Evolutionary conservation across 2,113 vertebrate genomes (phyloP).

Genomic region (Electrona antarctica): DNA sequence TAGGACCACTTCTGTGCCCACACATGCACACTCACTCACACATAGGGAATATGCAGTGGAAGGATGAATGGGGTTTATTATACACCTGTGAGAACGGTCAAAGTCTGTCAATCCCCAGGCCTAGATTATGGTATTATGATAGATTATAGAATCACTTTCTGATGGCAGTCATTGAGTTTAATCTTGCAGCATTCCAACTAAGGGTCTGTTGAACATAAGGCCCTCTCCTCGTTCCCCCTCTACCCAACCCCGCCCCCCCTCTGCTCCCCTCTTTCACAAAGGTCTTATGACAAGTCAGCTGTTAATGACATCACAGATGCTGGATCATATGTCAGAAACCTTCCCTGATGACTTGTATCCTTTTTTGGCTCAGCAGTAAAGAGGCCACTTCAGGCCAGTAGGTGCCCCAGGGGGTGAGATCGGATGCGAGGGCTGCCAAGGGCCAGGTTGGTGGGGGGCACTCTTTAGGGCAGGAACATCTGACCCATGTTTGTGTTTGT

Average conservation of each 20-base stretch:
- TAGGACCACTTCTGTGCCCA: background rate
- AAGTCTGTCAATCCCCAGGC: conserved; percentile 91
- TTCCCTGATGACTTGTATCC: conserved; percentile 83
- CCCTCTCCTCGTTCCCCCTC: conserved; percentile 66
- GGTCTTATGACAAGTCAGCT: conserved; percentile 92
- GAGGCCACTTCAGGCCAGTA: conserved; percentile 65
- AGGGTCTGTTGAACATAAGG: conserved; percentile 72
- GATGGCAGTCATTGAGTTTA: conserved; percentile 89
- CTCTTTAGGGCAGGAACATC: conserved; percentile 79
- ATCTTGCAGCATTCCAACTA: conserved; percentile 68
- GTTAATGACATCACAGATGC: conserved; percentile 85
- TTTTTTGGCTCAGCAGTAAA: conserved; percentile 58
- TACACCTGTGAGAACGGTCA: conserved; percentile 90
- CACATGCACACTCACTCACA: conserved; percentile 52
- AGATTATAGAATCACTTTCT: conserved; percentile 96
- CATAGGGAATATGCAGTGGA: conserved; percentile 79
- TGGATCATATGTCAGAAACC: conserved; percentile 85
- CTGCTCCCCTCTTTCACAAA: conserved; percentile 46
- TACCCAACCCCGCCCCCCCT: background rate
- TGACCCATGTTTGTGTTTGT: conserved; percentile 75
- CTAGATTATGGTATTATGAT: conserved; percentile 93
- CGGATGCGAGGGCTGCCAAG: conserved; percentile 58
- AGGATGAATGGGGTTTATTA: conserved; percentile 92
- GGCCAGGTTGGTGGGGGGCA: conserved; percentile 54
- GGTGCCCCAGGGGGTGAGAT: conserved; percentile 45